Conservation (phyloP, 2,797 vertebrate species). For the Octomys mimax region DNA sequence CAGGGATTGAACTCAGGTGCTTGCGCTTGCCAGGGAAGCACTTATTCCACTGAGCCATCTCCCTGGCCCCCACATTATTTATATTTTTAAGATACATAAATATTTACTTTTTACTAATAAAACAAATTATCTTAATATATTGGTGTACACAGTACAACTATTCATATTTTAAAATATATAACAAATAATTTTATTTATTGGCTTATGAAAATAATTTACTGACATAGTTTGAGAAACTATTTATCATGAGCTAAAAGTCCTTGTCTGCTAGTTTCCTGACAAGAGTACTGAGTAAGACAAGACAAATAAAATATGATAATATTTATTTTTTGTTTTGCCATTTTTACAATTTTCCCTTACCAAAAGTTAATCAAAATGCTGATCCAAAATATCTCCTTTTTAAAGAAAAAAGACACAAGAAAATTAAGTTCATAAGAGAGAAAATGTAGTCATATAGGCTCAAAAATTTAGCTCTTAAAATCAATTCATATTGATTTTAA, state of each 20-base stretch:
- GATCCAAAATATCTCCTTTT: neutral
- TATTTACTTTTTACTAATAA: neutral
- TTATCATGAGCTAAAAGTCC: neutral
- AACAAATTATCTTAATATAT: neutral
- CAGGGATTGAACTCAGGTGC: too few species aligned
- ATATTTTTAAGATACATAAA: neutral
- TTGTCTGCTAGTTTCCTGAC: neutral
- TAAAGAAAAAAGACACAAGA: neutral
- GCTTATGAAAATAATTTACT: neutral
- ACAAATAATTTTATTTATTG: neutral
- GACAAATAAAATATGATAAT: neutral
- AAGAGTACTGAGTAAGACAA: neutral
- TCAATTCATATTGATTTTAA: too few species aligned
- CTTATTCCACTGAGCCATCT: too few species aligned
- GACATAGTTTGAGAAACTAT: neutral
- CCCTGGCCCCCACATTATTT: neutral
- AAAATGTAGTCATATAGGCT: neutral
- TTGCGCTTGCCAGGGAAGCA: too few species aligned
- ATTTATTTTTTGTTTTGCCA: neutral
- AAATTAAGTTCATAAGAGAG: neutral
- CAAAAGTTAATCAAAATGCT: slow-evolving; percentile 1
- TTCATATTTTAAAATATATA: slow-evolving; percentile 36
- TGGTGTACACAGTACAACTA: neutral
- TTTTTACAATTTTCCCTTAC: neutral
- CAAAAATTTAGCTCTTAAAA: neutral